These are phyloP conservation scores for Pteronura brasiliensis DNA, from an alignment of 2,113 vertebrate genomes.

Conservation along the genomic window DNA sequence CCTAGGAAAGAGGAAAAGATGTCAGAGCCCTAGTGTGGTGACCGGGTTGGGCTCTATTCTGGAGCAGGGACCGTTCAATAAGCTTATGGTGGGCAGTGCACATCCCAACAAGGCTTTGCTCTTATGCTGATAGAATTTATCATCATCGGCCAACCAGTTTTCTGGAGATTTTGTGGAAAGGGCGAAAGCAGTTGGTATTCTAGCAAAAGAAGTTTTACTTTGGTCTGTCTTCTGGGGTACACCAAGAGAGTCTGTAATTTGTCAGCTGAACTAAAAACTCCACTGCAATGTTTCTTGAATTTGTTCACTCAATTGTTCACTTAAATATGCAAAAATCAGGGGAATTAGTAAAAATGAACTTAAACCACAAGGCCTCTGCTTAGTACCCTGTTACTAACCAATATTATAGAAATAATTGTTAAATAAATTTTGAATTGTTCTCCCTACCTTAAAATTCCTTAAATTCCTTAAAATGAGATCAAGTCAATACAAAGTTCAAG, in stretches of 20 bases:
- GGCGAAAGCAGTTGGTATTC: not conserved
- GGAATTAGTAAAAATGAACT: not conserved
- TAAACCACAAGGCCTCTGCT: not conserved
- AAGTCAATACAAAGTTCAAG: not conserved
- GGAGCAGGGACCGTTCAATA: not conserved
- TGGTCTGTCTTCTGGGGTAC: not conserved
- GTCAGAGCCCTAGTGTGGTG: not conserved
- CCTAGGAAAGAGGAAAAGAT: not conserved
- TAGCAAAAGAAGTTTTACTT: not conserved
- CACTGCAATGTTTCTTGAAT: not conserved
- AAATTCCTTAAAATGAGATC: not conserved
- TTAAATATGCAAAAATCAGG: not conserved
- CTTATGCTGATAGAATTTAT: not conserved
- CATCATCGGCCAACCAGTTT: not conserved
- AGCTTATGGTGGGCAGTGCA: not conserved
- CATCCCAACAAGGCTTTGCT: not conserved
- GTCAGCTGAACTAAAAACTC: not conserved
- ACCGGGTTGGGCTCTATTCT: fast-evolving
- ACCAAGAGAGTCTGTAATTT: not conserved
- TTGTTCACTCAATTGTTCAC: not conserved
- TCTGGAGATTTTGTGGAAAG: not conserved
- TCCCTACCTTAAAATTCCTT: not conserved
- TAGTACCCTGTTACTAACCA: not conserved
- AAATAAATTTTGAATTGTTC: not conserved
- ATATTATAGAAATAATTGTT: not conserved